Percentiles rank a stretch among this genome's conserved stretches.
Evolutionary conservation across 2,797 vertebrate species (phyloP).

Genomic region (Sarcoramphus papa): DNA sequence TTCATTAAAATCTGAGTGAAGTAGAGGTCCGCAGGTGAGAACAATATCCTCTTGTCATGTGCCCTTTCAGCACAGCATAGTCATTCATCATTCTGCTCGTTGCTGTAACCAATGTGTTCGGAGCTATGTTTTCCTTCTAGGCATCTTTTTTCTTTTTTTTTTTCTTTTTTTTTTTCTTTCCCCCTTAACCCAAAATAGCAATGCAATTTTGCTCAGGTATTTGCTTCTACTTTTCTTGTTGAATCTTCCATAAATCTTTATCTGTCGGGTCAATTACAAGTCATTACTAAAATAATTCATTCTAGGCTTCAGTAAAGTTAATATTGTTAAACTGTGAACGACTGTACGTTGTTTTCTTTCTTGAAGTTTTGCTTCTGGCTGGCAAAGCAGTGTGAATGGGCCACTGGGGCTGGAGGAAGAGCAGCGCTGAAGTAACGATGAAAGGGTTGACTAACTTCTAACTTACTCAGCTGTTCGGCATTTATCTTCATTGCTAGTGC

Average conservation of each 20-base stretch:
- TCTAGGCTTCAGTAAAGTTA: not conserved
- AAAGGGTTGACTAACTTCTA: not conserved
- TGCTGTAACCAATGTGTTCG: slow-evolving; percentile 23
- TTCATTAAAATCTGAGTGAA: slow-evolving; percentile 11
- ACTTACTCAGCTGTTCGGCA: not conserved
- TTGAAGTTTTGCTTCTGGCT: not conserved
- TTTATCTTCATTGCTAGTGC: not conserved
- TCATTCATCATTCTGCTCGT: slow-evolving; percentile 36
- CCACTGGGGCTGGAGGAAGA: not conserved
- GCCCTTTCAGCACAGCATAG: not conserved
- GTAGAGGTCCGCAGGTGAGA: slow-evolving; percentile 15
- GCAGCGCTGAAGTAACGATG: not conserved
- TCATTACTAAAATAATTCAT: slow-evolving; percentile 26
- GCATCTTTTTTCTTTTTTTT: not conserved
- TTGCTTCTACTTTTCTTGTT: not conserved
- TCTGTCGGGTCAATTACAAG: not conserved
- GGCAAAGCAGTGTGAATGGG: not conserved
- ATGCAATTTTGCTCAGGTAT: slow-evolving; percentile 35
- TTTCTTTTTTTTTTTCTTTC: fast-evolving
- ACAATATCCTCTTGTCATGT: slow-evolving; percentile 43
- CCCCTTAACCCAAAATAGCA: not conserved
- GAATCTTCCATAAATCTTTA: slow-evolving; percentile 15
- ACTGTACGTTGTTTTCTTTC: not conserved
- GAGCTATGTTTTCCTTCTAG: slow-evolving; percentile 45
- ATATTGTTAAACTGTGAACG: not conserved